Evolutionary conservation across 2,113 vertebrate species (phyloP).

Genomic region (Struthio camelus): DNA sequence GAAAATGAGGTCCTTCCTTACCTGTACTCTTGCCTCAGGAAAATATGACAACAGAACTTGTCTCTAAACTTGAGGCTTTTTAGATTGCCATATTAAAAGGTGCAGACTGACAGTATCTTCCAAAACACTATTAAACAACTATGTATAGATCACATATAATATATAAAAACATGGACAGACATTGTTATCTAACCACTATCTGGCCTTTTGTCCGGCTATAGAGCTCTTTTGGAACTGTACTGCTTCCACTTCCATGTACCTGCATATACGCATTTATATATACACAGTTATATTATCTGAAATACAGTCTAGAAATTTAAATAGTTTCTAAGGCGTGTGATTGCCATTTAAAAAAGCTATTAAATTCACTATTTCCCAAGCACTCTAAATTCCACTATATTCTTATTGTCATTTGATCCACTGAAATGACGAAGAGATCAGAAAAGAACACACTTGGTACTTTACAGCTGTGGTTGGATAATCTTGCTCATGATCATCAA

Average conservation of each 20-base stretch:
- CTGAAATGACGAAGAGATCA: conserved; percentile 38
- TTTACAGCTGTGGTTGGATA: conserved; percentile 52
- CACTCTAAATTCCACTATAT: conserved; percentile 36
- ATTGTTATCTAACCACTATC: background rate
- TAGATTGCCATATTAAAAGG: background rate
- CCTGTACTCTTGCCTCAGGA: background rate
- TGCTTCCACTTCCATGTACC: background rate
- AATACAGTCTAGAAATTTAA: background rate
- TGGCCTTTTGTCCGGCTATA: background rate
- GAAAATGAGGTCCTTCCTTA: conserved; percentile 23
- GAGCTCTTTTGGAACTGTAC: background rate
- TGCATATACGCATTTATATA: background rate
- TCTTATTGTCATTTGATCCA: conserved; percentile 49
- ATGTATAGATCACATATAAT: background rate
- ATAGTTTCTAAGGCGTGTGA: background rate
- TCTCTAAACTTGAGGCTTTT: conserved; percentile 2
- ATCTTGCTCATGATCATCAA: conserved; percentile 64
- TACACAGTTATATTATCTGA: background rate
- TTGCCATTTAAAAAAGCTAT: conserved; percentile 12
- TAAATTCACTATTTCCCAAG: conserved; percentile 51
- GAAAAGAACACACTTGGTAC: conserved; percentile 31
- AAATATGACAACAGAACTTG: background rate
- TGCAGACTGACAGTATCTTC: background rate
- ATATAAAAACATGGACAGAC: background rate
- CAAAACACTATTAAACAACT: background rate